Evolutionary conservation across 2,113 vertebrate species (phyloP).

Genomic region (Paradoxurus hermaphroditus): DNA sequence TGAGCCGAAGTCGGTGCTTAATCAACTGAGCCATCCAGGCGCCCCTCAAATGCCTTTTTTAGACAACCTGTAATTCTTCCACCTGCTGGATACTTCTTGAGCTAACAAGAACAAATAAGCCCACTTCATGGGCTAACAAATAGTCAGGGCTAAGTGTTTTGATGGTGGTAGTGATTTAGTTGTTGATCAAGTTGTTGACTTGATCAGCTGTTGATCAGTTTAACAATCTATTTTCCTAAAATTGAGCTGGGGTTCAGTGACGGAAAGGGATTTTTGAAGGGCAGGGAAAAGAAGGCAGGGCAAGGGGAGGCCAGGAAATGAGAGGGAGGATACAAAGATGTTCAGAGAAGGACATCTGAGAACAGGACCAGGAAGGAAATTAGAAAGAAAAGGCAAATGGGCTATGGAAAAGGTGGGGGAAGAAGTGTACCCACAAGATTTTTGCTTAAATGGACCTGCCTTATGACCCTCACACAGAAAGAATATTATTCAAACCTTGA

Average conservation of each 20-base stretch:
- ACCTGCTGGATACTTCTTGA: not conserved
- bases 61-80: not conserved
- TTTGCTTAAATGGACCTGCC: not conserved
- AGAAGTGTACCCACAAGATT: not conserved
- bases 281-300: not conserved
- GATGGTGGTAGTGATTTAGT: not conserved
- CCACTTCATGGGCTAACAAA: not conserved
- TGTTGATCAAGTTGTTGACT: too few species aligned
- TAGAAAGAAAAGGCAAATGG: not conserved
- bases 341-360: not conserved
- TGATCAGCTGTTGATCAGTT: not conserved
- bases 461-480: not conserved
- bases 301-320: not conserved
- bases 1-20: too few species aligned
- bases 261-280: not conserved
- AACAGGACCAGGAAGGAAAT: not conserved
- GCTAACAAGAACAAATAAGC: not conserved
- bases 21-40: too few species aligned
- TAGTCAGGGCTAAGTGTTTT: not conserved
- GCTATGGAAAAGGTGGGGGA: not conserved
- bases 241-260: not conserved
- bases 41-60: not conserved
- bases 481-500: not conserved
- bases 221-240: not conserved
- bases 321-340: not conserved